Evolutionary conservation across 92 coral and sea anemone species (phyloP).

Genomic region (Umimayanthus kanabou): DNA sequence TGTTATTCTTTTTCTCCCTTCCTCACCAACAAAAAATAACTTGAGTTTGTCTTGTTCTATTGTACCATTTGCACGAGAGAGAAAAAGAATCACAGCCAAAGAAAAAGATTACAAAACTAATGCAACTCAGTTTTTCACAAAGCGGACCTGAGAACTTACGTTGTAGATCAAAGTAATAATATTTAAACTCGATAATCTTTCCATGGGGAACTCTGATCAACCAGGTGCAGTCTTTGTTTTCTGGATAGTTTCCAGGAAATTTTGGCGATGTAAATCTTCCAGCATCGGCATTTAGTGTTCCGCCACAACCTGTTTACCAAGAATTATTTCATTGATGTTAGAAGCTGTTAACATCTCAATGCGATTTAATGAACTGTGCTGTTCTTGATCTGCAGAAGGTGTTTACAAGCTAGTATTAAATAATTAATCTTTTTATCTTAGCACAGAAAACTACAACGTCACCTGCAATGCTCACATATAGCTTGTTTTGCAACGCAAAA

Average conservation of each 20-base stretch:
- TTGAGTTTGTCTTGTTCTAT: not conserved
- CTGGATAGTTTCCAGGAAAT: constrained; percentile 61
- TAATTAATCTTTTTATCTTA: too few species aligned
- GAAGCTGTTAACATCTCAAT: too few species aligned
- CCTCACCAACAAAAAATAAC: not conserved
- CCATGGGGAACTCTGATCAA: constrained; percentile 54
- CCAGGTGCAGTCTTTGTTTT: constrained; percentile 67
- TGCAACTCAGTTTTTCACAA: not conserved
- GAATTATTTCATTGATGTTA: not conserved
- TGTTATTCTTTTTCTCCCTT: too few species aligned
- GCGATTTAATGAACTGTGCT: too few species aligned
- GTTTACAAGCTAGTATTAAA: not conserved
- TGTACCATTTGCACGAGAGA: too few species aligned
- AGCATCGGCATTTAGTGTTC: constrained; percentile 51
- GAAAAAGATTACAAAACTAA: too few species aligned
- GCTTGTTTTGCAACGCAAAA: too few species aligned
- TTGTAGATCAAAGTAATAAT: constrained; percentile 60
- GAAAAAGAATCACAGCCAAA: not conserved
- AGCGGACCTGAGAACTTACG: constrained; percentile 30
- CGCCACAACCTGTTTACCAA: constrained; percentile 68
- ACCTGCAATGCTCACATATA: too few species aligned
- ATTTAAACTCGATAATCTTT: constrained; percentile 45
- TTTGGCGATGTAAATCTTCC: constrained; percentile 66
- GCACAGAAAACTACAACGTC: too few species aligned
- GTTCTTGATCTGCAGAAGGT: not conserved